These are phyloP conservation scores for Crocallis elinguaria DNA, from an alignment of 2,888 invertebrate species.

Conservation along the genomic window DNA sequence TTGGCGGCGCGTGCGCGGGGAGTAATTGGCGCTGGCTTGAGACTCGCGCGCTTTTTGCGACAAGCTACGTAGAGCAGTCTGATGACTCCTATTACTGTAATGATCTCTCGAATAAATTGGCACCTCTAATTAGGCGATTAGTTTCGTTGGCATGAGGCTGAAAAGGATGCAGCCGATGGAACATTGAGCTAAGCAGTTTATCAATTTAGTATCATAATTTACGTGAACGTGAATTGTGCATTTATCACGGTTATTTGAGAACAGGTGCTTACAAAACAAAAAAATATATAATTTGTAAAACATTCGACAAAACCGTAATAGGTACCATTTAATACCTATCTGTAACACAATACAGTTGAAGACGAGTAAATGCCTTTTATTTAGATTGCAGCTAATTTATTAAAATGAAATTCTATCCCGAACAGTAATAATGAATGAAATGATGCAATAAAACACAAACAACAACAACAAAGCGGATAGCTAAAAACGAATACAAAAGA, in stretches of 20 bases:
- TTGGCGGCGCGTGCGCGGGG: slow-evolving; percentile 81
- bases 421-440: slow-evolving; percentile 40
- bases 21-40: slow-evolving; percentile 72
- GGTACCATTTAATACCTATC: background rate
- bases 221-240: no score
- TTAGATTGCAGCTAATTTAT: slow-evolving; percentile 16
- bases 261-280: no score
- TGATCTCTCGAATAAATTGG: slow-evolving; percentile 20
- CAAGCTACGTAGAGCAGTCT: slow-evolving; percentile 43
- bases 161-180: no score
- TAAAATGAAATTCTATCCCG: slow-evolving; percentile 19
- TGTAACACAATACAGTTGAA: slow-evolving; percentile 3
- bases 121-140: slow-evolving; percentile 19
- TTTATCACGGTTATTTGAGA: no score
- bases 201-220: no score
- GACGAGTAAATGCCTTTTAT: slow-evolving; percentile 14
- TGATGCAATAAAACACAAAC: slow-evolving; percentile 46
- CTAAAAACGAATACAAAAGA: slow-evolving; percentile 52
- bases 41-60: slow-evolving; percentile 62
- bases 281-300: no score
- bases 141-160: no score
- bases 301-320: background rate
- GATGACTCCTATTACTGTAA: slow-evolving; percentile 51
- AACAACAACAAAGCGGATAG: slow-evolving; percentile 44
- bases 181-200: no score